phyloP scores from a whole-genome alignment of 2,797 vertebrate genomes.

The Cyclopterus lumpus region DNA sequence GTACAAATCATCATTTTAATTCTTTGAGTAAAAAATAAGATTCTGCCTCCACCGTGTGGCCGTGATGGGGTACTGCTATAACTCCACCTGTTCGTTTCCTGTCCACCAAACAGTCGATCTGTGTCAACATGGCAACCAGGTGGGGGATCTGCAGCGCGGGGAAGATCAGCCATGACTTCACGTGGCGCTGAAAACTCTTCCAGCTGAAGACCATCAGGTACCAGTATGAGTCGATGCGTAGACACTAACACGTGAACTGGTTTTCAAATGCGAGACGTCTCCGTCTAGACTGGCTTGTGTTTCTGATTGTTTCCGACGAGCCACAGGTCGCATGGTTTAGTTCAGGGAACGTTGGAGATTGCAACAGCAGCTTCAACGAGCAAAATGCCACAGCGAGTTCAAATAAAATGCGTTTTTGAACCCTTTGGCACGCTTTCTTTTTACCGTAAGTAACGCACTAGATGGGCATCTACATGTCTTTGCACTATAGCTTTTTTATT shows the following conservation, averaged over 20 bases:
- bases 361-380: not conserved
- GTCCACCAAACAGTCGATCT: no score
- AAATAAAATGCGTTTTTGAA: not conserved
- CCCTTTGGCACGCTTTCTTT: fast-evolving
- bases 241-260: not conserved
- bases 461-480: fast-evolving
- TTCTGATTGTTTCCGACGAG: not conserved
- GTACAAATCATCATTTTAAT: no score
- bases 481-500: not conserved
- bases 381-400: not conserved
- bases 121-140: constrained; percentile 82
- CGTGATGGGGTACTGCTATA: not conserved
- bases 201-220: constrained; percentile 88
- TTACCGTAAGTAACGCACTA: constrained; percentile 30
- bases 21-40: no score
- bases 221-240: fast-evolving
- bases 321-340: not conserved
- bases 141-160: constrained; percentile 89
- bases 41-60: constrained; percentile 64
- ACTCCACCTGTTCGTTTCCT: not conserved
- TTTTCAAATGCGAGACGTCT: not conserved
- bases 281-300: no score
- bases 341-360: not conserved
- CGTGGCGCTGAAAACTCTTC: constrained; percentile 81
- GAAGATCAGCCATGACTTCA: constrained; percentile 87